Conservation (phyloP, 2,797 vertebrate genomes). For the Sparidentex hasta region DNA sequence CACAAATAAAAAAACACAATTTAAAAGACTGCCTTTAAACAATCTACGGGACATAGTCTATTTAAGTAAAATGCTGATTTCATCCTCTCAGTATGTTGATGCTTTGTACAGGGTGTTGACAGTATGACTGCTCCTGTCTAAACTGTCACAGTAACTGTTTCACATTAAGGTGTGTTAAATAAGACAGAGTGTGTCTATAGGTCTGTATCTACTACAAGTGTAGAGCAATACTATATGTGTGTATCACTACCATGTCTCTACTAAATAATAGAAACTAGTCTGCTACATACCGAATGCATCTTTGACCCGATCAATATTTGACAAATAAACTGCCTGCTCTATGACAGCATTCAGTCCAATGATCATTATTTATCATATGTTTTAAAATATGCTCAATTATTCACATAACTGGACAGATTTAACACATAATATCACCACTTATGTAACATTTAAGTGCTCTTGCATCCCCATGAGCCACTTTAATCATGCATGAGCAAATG, state of each 20-base stretch:
- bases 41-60: background rate
- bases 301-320: conserved; percentile 25
- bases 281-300: background rate
- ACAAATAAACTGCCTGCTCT: background rate
- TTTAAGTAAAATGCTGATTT: background rate
- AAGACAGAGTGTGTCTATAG: background rate
- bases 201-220: background rate
- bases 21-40: too few species aligned
- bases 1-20: background rate
- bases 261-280: conserved; percentile 11
- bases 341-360: background rate
- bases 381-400: conserved; percentile 34
- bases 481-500: conserved; percentile 6
- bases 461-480: background rate
- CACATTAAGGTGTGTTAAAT: too few species aligned
- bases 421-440: background rate
- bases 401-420: conserved; percentile 30
- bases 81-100: too few species aligned
- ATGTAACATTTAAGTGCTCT: conserved; percentile 26
- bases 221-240: background rate
- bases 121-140: too few species aligned
- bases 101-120: too few species aligned
- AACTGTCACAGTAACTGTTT: too few species aligned
- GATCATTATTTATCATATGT: conserved; percentile 12
- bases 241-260: background rate